Conservation (phyloP, 2,797 vertebrate genomes). For the Platalea minor region DNA sequence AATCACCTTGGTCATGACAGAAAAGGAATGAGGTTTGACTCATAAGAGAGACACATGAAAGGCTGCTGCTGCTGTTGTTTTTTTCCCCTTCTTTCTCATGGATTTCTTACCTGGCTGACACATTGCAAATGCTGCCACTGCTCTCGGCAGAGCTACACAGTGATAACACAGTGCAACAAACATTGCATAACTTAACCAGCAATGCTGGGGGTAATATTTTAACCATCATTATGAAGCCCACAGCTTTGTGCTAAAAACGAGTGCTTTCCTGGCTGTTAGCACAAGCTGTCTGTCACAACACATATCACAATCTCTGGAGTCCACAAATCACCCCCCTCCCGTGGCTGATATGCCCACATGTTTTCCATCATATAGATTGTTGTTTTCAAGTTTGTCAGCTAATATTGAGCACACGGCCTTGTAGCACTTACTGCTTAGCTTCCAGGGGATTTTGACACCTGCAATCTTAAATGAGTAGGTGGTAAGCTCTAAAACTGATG, state of each 20-base stretch:
- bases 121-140: background rate
- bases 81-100: background rate
- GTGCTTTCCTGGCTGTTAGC: background rate
- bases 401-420: background rate
- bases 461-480: background rate
- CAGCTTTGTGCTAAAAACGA: background rate
- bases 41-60: background rate
- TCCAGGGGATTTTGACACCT: background rate
- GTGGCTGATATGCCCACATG: background rate
- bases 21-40: background rate
- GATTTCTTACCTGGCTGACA: background rate
- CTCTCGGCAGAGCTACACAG: background rate
- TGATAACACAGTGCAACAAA: background rate
- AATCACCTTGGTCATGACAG: background rate
- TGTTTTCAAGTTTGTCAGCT: background rate
- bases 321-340: background rate
- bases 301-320: background rate
- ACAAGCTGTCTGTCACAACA: background rate
- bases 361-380: background rate
- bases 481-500: background rate
- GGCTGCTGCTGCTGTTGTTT: too few relatives aligned
- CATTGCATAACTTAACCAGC: background rate
- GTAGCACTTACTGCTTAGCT: background rate
- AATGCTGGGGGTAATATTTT: background rate
- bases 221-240: background rate